These are phyloP conservation scores for Chaetodon trifasciatus DNA, from an alignment of 2,797 vertebrate genomes.

Conservation along the genomic window DNA sequence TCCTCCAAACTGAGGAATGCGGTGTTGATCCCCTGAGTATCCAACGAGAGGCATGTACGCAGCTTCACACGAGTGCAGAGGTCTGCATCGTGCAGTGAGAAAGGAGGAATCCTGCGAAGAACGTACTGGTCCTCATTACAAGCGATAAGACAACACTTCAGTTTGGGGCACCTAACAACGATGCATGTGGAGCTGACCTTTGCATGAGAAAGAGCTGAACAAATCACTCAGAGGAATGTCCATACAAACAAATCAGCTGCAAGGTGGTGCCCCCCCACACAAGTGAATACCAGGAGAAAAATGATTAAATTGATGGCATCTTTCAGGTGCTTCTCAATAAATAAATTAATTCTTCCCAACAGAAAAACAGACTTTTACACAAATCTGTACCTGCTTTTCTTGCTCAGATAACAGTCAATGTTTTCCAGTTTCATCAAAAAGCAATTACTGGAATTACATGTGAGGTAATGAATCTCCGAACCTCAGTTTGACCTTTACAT, in stretches of 20 bases:
- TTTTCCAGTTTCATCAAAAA: conserved; percentile 15
- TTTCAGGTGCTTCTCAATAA: neutral
- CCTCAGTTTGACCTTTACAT: conserved; percentile 41
- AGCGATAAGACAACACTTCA: conserved; percentile 38
- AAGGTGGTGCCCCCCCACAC: neutral
- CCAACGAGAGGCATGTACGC: neutral
- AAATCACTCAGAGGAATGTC: conserved; percentile 39
- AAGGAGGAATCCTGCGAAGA: conserved; percentile 12
- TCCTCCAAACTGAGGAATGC: conserved; percentile 52
- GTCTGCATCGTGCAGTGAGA: conserved; percentile 13
- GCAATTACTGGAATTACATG: neutral
- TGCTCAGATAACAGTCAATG: conserved; percentile 5
- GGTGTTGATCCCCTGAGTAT: conserved; percentile 28
- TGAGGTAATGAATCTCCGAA: conserved; percentile 10
- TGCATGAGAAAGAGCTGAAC: conserved; percentile 51
- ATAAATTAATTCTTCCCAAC: neutral
- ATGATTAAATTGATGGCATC: neutral
- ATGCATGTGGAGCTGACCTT: conserved; percentile 38
- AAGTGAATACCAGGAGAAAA: neutral
- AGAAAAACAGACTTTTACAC: neutral
- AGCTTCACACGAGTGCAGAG: conserved; percentile 23
- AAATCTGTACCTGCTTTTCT: neutral
- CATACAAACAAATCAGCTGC: conserved; percentile 21
- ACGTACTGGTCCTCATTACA: conserved; percentile 30
- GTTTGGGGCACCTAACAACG: conserved; percentile 13